Evolutionary conservation across 2,797 vertebrate species (phyloP), one percentile per base, ranked within the genome.

Genomic region (Lepilemur septentrionalis): DNA sequence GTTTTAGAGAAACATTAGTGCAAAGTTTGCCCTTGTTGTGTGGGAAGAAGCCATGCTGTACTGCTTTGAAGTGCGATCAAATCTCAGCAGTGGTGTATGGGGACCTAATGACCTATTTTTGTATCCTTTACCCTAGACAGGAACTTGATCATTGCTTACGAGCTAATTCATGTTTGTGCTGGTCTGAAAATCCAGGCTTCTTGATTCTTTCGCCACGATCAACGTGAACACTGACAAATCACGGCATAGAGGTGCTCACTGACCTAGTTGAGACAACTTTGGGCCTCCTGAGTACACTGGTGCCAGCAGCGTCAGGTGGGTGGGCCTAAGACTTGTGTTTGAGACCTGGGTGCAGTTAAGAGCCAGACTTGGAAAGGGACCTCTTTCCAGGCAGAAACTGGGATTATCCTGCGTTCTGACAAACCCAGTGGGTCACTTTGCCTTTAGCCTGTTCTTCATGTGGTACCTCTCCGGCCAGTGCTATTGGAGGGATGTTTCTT

Each of bases 41-140:
- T 88, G 73, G 73, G 75, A 88, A 81, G 75, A 89, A 91, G 48
- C 86, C 88, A 55, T 85, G 83, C 84, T 83, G 50, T 81, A 55
- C 12, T 32, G 43, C 55, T 93, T 35, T 75, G 30, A 82, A 48
- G 14, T 79, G 43, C 85, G 63, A 43, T n/a, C 65, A 23, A 15
- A 73, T 67, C 48, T 50, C 59, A 76, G 80, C 84, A 72, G 79
- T 61, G 67, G 22, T 20, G n/a, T 79, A 23, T n/a, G 35, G 35
- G 69, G 50, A 32, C n/a, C 73, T 80, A 23, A 1, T 10, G 4
- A 35, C 81, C 79, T 73, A 5, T 59, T 84, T 89, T 46, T 73
- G 22, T 80, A 48, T 89, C 61, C 63, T 70, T 32, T 55, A 48
- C 61, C 48, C 43, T 46, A 50, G 52, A 69, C 17, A 14, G 75